Base-by-base conservation (phyloP, 2,888 invertebrate genomes). In the Congeria kusceri region DNA sequence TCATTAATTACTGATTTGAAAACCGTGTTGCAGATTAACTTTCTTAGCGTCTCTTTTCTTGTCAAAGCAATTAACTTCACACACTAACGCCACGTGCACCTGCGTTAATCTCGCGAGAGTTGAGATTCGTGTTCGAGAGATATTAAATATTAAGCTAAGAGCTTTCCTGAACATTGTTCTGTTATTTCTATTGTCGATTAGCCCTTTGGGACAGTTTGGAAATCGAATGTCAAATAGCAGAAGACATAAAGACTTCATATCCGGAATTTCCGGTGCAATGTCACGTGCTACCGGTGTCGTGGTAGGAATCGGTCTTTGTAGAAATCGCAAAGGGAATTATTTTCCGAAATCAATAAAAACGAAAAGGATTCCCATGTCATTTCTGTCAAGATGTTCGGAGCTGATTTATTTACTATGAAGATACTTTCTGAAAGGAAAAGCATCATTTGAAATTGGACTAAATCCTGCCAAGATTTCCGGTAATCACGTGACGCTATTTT, bases 111-210 rank as follows among this genome's bases (percentile, higher is more conserved):
- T 69, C 58, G 28, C 28, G 69, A 73, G 82, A 78, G 62, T 68
- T 70, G 72, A 63, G 15, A 73, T 64, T 78, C 82, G 73, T 83
- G 78, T 76, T 76, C 67, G 70, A 46, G 59, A 63, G 69, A 77
- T 58, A 83, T 83, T 79, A 82, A 83, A 79, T 74, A 78, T 83
- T 83, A 78, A 79, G 82, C 82, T 67, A 73, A 76, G 70, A 78
- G 76, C 78, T 79, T 78, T 76, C 82, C 69, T 47, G 46, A 64
- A 67, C 65, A 70, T 63, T 62, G 59, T 57, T 65, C 64, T 79
- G 78, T 70, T 57, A 83, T 76, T 76, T 66, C 73, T 62, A 53
- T 53, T 25, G 63, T 83, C 78, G 69, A 83, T 67, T 46, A 59
- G 58, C 76, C 78, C 75, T 49, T 59, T 73, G 82, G 66, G 82